Percentiles rank a stretch among this genome's conserved stretches.
phyloP scores from a whole-genome alignment of 2,888 invertebrate genomes.

The Cancer borealis region DNA sequence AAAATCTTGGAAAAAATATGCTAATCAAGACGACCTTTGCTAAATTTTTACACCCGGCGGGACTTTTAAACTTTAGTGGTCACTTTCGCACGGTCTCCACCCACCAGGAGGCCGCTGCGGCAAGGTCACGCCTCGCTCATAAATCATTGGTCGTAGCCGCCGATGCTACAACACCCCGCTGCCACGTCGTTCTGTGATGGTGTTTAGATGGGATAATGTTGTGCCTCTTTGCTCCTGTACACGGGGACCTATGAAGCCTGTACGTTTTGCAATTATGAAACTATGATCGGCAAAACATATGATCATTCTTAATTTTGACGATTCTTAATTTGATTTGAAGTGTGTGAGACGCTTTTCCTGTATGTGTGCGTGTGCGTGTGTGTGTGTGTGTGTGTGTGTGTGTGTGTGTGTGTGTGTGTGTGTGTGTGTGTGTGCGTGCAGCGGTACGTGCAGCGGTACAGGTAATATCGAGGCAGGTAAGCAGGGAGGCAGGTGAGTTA shows the following conservation, averaged over 20 bases:
- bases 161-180: neutral
- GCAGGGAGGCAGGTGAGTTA: constrained; percentile 7
- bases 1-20: neutral
- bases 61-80: constrained; percentile 40
- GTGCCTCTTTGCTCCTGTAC: neutral
- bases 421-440: constrained; percentile 55
- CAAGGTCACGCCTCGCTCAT: constrained; percentile 28
- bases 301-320: no score
- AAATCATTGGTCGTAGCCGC: neutral
- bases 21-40: constrained; percentile 30
- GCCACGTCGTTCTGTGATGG: neutral
- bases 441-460: neutral
- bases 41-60: constrained; percentile 31
- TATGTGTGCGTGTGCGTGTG: neutral
- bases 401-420: constrained; percentile 58
- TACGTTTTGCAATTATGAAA: neutral
- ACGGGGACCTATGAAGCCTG: neutral
- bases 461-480: neutral
- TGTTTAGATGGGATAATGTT: neutral
- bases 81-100: constrained; percentile 7
- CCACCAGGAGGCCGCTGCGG: neutral
- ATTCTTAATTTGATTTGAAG: no score
- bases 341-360: no score
- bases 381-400: constrained; percentile 7
- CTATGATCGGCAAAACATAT: no score